Evolutionary conservation across 2,113 vertebrate species (phyloP).

Genomic region (Bufo bufo): DNA sequence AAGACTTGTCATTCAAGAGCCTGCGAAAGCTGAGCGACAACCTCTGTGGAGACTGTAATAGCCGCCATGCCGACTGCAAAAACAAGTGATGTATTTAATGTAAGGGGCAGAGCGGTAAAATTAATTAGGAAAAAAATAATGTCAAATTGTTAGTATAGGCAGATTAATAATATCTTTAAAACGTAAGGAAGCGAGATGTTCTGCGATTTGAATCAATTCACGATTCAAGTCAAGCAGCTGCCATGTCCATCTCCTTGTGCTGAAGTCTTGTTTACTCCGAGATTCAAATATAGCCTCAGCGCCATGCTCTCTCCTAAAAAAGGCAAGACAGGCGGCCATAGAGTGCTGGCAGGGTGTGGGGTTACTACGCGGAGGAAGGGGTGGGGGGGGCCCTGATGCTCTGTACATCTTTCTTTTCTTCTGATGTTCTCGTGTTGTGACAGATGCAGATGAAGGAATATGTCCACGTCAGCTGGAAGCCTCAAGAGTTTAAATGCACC

Average conservation of each 20-base stretch:
- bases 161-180: neutral
- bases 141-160: neutral
- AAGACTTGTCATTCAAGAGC: too few species aligned
- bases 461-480: constrained; percentile 20
- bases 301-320: constrained; percentile 83
- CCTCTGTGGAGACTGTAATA: too few species aligned
- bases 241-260: constrained; percentile 74
- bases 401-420: neutral
- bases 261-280: constrained; percentile 82
- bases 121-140: neutral
- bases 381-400: neutral
- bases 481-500: neutral
- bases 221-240: constrained; percentile 90
- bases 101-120: neutral
- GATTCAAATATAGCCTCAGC: constrained; percentile 85
- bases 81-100: neutral
- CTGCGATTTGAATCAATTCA: constrained; percentile 41
- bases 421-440: neutral
- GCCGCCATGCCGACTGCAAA: too few species aligned
- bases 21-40: too few species aligned
- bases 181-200: neutral
- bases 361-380: constrained; percentile 42
- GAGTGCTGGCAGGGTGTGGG: constrained; percentile 54
- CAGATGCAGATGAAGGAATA: constrained; percentile 19
- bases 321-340: constrained; percentile 63